Conservation (phyloP, 2,113 vertebrate genomes). For the Anhinga rufa region DNA sequence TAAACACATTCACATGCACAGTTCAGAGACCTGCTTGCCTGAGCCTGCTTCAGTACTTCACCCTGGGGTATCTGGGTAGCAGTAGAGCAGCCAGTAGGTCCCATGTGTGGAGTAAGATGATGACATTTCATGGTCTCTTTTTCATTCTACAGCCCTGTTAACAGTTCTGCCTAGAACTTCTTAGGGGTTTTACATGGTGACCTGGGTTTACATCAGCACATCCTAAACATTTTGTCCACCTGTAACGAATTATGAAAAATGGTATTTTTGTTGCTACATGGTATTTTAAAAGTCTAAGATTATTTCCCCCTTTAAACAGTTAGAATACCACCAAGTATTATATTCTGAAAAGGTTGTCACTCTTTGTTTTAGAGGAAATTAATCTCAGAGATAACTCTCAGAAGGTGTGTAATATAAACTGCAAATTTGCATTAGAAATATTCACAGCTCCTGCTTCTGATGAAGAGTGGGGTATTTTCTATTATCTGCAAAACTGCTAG, state of each 20-base stretch:
- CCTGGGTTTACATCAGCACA: not conserved
- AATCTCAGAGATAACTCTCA: not conserved
- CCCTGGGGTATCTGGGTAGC: not conserved
- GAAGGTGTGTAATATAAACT: not conserved
- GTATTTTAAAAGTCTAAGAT: not conserved
- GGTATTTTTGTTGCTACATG: not conserved
- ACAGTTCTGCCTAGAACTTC: not conserved
- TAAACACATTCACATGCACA: not conserved
- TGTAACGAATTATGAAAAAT: not conserved
- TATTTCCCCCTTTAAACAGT: not conserved
- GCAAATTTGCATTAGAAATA: not conserved
- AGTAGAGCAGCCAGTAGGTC: not conserved
- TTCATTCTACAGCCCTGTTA: not conserved
- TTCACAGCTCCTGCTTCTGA: not conserved
- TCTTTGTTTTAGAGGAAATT: not conserved
- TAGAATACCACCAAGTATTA: not conserved
- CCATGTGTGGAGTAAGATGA: not conserved
- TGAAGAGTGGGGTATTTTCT: fast-evolving
- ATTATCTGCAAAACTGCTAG: not conserved
- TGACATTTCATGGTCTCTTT: not conserved
- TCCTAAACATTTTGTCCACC: not conserved
- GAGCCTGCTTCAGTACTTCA: not conserved
- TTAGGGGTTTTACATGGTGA: not conserved
- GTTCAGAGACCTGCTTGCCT: not conserved
- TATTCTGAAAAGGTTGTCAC: not conserved